Conservation (phyloP, 2,797 vertebrate genomes). For the Eupleurogrammus muticus region DNA sequence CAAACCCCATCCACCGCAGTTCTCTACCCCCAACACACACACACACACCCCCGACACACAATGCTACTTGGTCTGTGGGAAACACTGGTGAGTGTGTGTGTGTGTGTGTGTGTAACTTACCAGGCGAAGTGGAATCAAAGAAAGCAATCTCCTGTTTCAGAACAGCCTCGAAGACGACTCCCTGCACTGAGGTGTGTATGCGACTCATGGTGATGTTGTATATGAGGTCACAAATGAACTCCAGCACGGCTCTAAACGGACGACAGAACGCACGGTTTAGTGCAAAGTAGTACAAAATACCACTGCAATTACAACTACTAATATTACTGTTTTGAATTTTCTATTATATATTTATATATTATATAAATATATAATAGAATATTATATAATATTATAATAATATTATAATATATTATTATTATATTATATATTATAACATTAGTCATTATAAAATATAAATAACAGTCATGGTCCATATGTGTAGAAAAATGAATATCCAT, state of each 20-base stretch:
- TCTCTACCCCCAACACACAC: no score
- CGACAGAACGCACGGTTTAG: not conserved
- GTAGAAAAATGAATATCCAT: not conserved
- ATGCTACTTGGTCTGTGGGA: no score
- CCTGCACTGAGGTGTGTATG: conserved; percentile 84
- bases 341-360: not conserved
- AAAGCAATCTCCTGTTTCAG: conserved; percentile 89
- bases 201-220: conserved; percentile 86
- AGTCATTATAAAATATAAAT: not conserved
- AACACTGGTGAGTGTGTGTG: no score
- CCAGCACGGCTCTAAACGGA: conserved; percentile 82
- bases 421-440: not conserved
- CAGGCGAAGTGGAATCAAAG: conserved; percentile 84
- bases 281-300: not conserved
- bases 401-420: no score
- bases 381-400: no score
- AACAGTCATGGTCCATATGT: not conserved
- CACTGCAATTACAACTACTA: not conserved
- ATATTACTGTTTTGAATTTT: not conserved
- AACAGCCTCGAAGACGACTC: conserved; percentile 84
- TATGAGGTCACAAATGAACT: conserved; percentile 87
- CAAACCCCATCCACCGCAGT: no score
- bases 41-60: no score
- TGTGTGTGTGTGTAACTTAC: conserved; percentile 66
- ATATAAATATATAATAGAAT: no score